Evolutionary conservation across 1,140 invertebrate genomes (phyloP).

Genomic region (Drosophila tani): DNA sequence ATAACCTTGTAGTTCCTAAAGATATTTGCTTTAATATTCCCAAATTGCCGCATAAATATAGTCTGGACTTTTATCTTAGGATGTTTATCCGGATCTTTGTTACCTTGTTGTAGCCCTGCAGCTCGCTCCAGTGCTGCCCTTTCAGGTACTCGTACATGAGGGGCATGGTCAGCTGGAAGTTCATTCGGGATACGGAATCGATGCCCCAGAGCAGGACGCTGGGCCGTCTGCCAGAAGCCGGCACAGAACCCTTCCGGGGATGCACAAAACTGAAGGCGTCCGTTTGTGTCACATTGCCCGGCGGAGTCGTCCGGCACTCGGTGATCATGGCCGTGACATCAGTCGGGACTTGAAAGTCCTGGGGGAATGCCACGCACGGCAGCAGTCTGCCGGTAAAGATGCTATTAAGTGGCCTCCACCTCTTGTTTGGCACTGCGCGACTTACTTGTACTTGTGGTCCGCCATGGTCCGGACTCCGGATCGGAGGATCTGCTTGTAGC

Average conservation of each 20-base stretch:
- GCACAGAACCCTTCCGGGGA: slow-evolving; percentile 1
- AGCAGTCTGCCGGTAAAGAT: slow-evolving; percentile 37
- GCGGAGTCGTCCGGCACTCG: slow-evolving; percentile 42
- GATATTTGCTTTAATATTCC: too few relatives aligned
- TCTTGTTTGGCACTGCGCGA: neutral
- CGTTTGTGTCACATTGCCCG: slow-evolving; percentile 36
- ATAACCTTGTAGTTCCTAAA: too few relatives aligned
- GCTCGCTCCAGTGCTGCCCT: slow-evolving; percentile 59
- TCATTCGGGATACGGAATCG: slow-evolving; percentile 80
- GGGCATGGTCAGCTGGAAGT: slow-evolving; percentile 82
- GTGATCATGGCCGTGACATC: slow-evolving; percentile 60
- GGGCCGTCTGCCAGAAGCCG: slow-evolving; percentile 13
- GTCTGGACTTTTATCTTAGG: neutral
- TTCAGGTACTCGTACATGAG: slow-evolving; percentile 60
- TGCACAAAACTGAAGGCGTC: slow-evolving; percentile 75
- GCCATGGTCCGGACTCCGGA: slow-evolving; percentile 48
- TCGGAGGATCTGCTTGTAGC: slow-evolving; percentile 86
- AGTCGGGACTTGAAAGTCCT: slow-evolving; percentile 58
- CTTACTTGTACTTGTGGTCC: slow-evolving; percentile 86
- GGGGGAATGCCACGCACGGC: slow-evolving; percentile 49
- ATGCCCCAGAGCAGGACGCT: slow-evolving; percentile 76
- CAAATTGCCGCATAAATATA: neutral
- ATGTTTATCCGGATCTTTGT: too few relatives aligned
- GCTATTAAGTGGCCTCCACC: neutral
- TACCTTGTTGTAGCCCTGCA: slow-evolving; percentile 79